phyloP scores from a whole-genome alignment of 2,888 invertebrate species.

The Molanna angustata region DNA sequence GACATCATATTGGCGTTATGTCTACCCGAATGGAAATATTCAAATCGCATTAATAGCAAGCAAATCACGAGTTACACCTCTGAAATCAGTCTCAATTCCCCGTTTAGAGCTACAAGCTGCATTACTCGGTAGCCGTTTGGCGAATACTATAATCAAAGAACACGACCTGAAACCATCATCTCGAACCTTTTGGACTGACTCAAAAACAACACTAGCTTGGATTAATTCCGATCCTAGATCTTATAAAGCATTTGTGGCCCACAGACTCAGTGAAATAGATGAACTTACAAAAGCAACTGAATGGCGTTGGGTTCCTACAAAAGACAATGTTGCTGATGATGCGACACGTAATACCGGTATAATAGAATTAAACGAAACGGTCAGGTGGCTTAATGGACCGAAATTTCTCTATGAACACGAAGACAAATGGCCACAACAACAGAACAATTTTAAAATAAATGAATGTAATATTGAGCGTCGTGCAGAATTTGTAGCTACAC shows the following conservation, averaged over 20 bases:
- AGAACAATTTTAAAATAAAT: no score
- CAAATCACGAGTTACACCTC: conserved; percentile 26
- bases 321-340: conserved; percentile 7
- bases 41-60: conserved; percentile 15
- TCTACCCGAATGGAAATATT: not conserved
- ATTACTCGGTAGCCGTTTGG: conserved; percentile 14
- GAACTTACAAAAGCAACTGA: not conserved
- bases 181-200: conserved; percentile 35
- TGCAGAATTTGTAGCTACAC: not conserved
- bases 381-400: conserved; percentile 6
- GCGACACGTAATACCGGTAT: conserved; percentile 21
- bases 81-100: conserved; percentile 25
- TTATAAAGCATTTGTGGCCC: conserved; percentile 34
- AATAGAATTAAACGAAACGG: not conserved
- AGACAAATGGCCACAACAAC: not conserved
- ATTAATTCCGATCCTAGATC: conserved; percentile 33
- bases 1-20: conserved; percentile 12
- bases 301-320: conserved; percentile 9
- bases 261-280: conserved; percentile 22
- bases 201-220: conserved; percentile 34
- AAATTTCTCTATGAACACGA: not conserved
- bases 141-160: not conserved
- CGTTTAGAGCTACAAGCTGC: conserved; percentile 29
- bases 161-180: not conserved
- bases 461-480: not conserved